A percentile compares a stretch with the other conserved stretches of the same genome.
Conservation (phyloP, 2,888 invertebrate genomes). For the Polymixis lichenea region DNA sequence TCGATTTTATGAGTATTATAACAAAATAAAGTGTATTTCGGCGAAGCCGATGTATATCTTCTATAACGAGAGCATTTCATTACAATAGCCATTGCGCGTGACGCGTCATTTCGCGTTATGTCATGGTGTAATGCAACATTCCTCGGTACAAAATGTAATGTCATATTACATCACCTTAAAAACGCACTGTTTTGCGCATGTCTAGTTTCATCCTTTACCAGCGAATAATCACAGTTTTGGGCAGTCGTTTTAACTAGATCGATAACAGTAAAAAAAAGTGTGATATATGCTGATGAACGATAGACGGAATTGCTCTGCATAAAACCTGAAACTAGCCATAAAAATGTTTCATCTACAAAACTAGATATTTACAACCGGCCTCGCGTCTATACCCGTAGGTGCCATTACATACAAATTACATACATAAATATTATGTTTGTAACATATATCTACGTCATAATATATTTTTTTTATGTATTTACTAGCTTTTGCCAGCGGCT, state of each 20-base stretch:
- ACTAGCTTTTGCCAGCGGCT: not conserved
- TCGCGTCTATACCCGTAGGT: conserved; percentile 11
- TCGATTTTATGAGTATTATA: too few relatives aligned
- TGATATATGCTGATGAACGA: conserved; percentile 21
- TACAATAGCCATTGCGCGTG: too few relatives aligned
- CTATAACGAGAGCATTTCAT: too few relatives aligned
- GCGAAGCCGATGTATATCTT: too few relatives aligned
- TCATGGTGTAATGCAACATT: too few relatives aligned
- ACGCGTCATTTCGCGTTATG: too few relatives aligned
- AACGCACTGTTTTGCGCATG: too few relatives aligned
- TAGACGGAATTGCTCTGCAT: conserved; percentile 7
- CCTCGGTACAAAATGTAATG: too few relatives aligned
- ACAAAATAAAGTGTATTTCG: too few relatives aligned
- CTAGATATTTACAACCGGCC: conserved; percentile 5
- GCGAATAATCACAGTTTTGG: conserved; percentile 1
- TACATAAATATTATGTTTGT: not conserved
- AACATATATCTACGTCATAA: not conserved
- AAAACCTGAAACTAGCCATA: conserved; percentile 9
- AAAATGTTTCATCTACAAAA: not conserved
- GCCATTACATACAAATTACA: conserved; percentile 1
- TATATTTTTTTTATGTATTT: not conserved
- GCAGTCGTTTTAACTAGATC: not conserved
- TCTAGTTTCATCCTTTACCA: too few relatives aligned
- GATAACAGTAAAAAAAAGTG: conserved; percentile 8
- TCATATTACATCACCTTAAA: too few relatives aligned